A percentile compares a stretch with the other conserved stretches of the same genome.
These are phyloP conservation scores for Nanger granti DNA, from an alignment of 2,113 vertebrate genomes.

Conservation along the genomic window DNA sequence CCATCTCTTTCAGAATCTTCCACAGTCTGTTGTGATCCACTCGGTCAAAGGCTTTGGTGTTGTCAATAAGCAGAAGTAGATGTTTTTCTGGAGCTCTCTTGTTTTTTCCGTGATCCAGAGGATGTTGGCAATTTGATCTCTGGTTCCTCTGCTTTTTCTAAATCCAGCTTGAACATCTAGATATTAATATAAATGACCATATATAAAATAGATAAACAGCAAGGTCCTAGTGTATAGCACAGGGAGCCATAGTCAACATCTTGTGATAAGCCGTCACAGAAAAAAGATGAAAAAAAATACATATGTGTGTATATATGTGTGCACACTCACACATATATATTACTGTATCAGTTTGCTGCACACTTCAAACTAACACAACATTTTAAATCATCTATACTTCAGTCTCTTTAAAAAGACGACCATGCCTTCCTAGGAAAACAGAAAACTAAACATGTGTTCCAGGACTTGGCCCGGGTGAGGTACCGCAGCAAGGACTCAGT, in stretches of 20 bases:
- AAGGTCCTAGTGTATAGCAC: not conserved
- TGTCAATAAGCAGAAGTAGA: not conserved
- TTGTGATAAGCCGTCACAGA: not conserved
- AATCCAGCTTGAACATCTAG: not conserved
- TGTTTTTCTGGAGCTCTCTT: not conserved
- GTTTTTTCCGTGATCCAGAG: fast-evolving
- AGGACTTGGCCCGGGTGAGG: fast-evolving
- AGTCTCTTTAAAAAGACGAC: not conserved
- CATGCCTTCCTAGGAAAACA: not conserved
- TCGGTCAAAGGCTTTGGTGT: not conserved
- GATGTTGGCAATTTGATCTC: not conserved
- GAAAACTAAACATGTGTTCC: fast-evolving
- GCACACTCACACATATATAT: not conserved
- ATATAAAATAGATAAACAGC: not conserved
- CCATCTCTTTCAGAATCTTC: not conserved
- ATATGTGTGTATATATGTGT: not conserved
- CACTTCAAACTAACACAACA: not conserved
- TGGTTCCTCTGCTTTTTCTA: not conserved
- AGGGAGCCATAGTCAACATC: not conserved
- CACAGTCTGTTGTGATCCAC: not conserved
- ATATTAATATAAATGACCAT: not conserved
- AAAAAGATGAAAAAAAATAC: not conserved
- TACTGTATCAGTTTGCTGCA: not conserved
- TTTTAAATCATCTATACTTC: not conserved
- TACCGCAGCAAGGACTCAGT: not conserved